These are phyloP conservation scores for Carollia perspicillata DNA, from an alignment of 2,113 vertebrate genomes.

Conservation along the genomic window DNA sequence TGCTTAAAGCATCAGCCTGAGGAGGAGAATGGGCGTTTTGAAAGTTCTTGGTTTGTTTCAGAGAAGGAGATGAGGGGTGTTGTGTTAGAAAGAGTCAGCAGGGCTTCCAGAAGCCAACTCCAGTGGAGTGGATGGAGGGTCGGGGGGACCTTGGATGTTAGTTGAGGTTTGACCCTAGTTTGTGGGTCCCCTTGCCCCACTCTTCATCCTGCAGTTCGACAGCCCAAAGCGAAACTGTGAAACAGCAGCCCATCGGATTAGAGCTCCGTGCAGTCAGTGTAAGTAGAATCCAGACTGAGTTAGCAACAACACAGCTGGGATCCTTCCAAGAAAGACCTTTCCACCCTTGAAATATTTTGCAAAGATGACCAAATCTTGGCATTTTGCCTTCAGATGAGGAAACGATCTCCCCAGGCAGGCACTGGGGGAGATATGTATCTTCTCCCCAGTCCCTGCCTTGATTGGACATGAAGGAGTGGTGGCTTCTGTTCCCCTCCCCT, in stretches of 20 bases:
- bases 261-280: neutral
- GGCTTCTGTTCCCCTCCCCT: neutral
- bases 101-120: neutral
- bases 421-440: neutral
- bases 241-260: neutral
- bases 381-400: neutral
- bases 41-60: neutral
- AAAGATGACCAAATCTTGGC: neutral
- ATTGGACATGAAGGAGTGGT: fast-evolving
- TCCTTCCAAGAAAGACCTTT: neutral
- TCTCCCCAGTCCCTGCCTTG: neutral
- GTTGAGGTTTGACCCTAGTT: neutral
- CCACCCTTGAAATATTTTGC: neutral
- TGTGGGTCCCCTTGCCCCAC: neutral
- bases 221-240: neutral
- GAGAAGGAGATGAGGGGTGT: neutral
- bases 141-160: neutral
- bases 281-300: neutral
- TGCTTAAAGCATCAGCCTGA: neutral
- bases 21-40: neutral
- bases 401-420: neutral
- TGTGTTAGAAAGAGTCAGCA: neutral
- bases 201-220: neutral
- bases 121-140: neutral
- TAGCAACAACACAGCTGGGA: neutral